Conservation (phyloP, 2,888 invertebrate genomes). For the Notodonta dromedarius region DNA sequence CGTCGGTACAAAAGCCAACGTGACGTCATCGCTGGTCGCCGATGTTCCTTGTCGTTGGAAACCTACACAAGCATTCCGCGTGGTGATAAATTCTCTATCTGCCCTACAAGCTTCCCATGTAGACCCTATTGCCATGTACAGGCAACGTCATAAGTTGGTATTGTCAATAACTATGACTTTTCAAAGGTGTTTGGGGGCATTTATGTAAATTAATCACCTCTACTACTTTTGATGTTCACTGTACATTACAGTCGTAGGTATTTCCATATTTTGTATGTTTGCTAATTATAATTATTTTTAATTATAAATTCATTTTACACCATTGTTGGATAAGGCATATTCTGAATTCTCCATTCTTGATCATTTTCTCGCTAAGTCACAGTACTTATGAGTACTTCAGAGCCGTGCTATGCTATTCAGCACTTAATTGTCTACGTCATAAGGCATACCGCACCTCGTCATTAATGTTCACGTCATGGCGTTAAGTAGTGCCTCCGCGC, state of each 20-base stretch:
- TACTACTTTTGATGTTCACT: too few relatives aligned
- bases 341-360: too few relatives aligned
- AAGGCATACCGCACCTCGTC: neutral
- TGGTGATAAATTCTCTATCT: neutral
- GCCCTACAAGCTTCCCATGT: neutral
- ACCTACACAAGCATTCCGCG: slow-evolving; percentile 9
- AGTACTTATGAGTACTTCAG: too few relatives aligned
- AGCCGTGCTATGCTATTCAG: neutral
- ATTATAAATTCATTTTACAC: too few relatives aligned
- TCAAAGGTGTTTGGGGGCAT: too few relatives aligned
- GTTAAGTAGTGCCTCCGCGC: neutral
- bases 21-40: slow-evolving; percentile 35
- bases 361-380: too few relatives aligned
- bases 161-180: too few relatives aligned
- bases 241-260: too few relatives aligned
- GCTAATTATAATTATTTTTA: too few relatives aligned
- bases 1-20: slow-evolving; percentile 42
- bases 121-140: neutral
- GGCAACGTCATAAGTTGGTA: neutral
- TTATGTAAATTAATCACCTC: too few relatives aligned
- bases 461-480: neutral
- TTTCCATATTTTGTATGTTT: too few relatives aligned
- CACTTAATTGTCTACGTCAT: neutral
- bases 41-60: slow-evolving; percentile 17
- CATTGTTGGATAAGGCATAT: too few relatives aligned